Base-by-base conservation (phyloP, 2,797 vertebrate species). In the Toxotes lorentzi region DNA sequence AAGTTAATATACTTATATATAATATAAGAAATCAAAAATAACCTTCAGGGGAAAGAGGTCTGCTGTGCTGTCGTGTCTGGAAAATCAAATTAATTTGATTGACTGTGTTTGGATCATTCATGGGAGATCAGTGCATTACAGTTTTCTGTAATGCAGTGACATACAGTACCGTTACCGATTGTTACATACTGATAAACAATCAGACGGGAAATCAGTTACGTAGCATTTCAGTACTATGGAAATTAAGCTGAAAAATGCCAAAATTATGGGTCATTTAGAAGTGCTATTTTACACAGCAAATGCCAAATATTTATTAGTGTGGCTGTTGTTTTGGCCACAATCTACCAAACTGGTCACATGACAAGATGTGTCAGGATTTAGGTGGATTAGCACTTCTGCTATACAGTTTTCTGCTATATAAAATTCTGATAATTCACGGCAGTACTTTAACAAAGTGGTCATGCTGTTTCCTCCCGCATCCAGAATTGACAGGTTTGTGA, bases 401-500 rank as follows among this genome's bases (percentile, higher is more conserved):
- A 30, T 64, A 45, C 4, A 27, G 1, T 0, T 59, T 58, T 64
- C 27, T 58, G 5, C 2, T 43, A 30, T 30, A 30, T 23, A 5
- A 72, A 79, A 58, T 43, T 30, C 13, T 59, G 50, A 69, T 66
- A 40, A 59, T 23, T 35, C 2, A 47, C 6, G 6, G 47, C 59
- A 43, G 32, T 3, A 21, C 57, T 34, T 13, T 54, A 62, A 53
- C 43, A 78, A 70, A 63, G 45, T 23, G 9, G 56, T 62, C 7
- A 16, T 5, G 14, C 21, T 9, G 40, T 71, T 45, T 56, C 56
- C 32, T 51, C 10, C 5, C 1, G 14, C 43, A 35, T 51, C 4
- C 45, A 50, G 4, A 68, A 24, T 4, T 72, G 50, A 74, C 63
- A 61, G 51, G 40, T 83, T 82, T 84, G 80, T 40, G 47, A 67